Base-by-base conservation (phyloP, 1,140 invertebrate genomes). In the Drosophila saltans region DNA sequence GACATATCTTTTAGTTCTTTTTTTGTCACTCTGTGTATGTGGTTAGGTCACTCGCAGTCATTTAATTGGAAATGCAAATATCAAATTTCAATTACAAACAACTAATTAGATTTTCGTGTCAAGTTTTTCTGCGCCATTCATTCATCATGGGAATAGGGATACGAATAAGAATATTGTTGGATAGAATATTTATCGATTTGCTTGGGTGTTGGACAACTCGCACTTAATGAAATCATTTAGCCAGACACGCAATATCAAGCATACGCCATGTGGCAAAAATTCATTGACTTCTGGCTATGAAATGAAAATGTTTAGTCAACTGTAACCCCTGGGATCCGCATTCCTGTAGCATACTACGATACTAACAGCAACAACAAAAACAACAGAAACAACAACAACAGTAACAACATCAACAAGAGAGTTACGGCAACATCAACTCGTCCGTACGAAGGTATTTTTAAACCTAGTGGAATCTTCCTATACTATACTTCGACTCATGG, bases 271-370 rank as follows among this genome's bases (percentile, higher is more conserved):
- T 88, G 83, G 56, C 36, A 84, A 74, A 81, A 86, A 86, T 78
- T 83, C 83, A 86, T 88, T 86, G 83, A 86, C 83, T 86, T 88
- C 66, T 80, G 66, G 60, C 75, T 48, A 61, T 61, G 57, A 86
- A 88, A 88, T 86, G 83, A 89, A 86, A 86, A 86, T 86, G 83
- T 83, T 88, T 86, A 86, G 84, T 86, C 83, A 86, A 89, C 84
- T 86, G 83, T 89, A 80, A 73, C 76, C 83, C 45, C 45, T 52
- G 45, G 45, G 45, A 52, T 24, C 45, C 45, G 24, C 45, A 52
- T 52, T 52, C 45, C 45, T 24, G 45, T 52, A 26, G 9, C 21
- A 21, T 8, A 48, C 45, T 9, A 48, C 45, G 45, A 26, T 26
- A 52, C 21, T 6, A 36, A 36, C 3, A 36, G 6, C 33, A 36